phyloP scores from a whole-genome alignment of 1,140 invertebrate species.

The Heliconius congener region DNA sequence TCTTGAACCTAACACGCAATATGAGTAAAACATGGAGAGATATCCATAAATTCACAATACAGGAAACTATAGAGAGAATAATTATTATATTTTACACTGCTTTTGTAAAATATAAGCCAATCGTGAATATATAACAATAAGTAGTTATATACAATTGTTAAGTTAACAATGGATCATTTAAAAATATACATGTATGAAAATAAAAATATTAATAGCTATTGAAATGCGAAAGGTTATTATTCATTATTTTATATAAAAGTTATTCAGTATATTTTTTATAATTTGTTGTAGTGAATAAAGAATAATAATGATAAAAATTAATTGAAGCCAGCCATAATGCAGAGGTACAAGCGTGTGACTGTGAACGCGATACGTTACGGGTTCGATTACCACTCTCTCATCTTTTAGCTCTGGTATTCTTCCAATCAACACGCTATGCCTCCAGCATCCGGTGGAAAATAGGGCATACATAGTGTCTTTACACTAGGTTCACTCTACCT shows the following conservation, averaged over 20 bases:
- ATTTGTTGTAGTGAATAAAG: too few species aligned
- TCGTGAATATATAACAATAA: neutral
- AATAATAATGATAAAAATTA: too few species aligned
- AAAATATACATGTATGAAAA: neutral
- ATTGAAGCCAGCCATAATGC: too few species aligned
- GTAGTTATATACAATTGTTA: neutral
- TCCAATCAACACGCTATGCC: too few species aligned
- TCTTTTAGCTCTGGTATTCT: too few species aligned
- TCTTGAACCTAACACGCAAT: neutral
- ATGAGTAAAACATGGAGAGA: neutral
- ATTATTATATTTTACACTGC: neutral
- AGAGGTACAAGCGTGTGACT: too few species aligned
- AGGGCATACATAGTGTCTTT: too few species aligned
- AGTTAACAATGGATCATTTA: conserved; percentile 9
- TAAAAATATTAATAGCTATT: neutral
- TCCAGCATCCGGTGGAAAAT: too few species aligned
- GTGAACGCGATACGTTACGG: too few species aligned
- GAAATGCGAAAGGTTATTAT: neutral
- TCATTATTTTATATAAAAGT: neutral
- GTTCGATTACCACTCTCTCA: too few species aligned
- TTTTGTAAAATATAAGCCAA: neutral
- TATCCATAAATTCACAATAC: neutral
- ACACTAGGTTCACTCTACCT: too few species aligned
- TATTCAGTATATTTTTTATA: neutral
- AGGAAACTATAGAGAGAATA: neutral